phyloP scores from a whole-genome alignment of 2,888 invertebrate species.

The Harpalus rufipes region DNA sequence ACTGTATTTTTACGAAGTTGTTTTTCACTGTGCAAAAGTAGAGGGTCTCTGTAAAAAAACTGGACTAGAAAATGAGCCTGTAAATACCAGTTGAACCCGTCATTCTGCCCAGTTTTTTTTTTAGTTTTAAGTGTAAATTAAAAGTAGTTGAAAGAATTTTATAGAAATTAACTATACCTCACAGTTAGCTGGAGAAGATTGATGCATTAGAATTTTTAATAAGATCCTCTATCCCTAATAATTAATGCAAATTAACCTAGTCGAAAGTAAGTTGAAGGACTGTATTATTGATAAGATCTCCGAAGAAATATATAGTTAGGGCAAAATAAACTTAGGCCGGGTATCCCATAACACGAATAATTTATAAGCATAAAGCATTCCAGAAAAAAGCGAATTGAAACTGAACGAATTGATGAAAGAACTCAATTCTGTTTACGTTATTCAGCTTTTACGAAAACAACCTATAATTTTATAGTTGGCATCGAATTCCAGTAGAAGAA shows the following conservation, averaged over 20 bases:
- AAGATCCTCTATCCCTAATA: not conserved
- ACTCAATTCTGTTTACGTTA: not conserved
- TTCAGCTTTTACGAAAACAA: not conserved
- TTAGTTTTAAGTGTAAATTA: no score
- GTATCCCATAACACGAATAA: not conserved
- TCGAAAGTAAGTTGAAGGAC: slow-evolving; percentile 4
- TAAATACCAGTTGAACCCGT: no score
- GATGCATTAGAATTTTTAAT: no score
- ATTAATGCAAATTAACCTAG: slow-evolving; percentile 29
- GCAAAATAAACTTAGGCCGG: slow-evolving; percentile 9
- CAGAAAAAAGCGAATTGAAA: slow-evolving; percentile 1
- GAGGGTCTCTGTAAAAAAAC: no score
- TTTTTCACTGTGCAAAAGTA: no score
- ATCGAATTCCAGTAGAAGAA: not conserved
- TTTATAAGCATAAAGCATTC: slow-evolving; percentile 25
- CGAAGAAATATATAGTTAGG: slow-evolving; percentile 15
- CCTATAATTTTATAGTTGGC: slow-evolving; percentile 6
- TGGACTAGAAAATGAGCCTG: no score
- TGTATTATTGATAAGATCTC: slow-evolving; percentile 13
- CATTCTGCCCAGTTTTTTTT: no score
- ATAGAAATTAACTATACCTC: no score
- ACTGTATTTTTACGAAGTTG: no score
- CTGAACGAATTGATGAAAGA: slow-evolving; percentile 16
- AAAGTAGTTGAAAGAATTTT: no score
- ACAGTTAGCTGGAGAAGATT: no score